These are phyloP conservation scores for Conops quadrifasciatus DNA, from an alignment of 2,888 invertebrate genomes.

Conservation along the genomic window DNA sequence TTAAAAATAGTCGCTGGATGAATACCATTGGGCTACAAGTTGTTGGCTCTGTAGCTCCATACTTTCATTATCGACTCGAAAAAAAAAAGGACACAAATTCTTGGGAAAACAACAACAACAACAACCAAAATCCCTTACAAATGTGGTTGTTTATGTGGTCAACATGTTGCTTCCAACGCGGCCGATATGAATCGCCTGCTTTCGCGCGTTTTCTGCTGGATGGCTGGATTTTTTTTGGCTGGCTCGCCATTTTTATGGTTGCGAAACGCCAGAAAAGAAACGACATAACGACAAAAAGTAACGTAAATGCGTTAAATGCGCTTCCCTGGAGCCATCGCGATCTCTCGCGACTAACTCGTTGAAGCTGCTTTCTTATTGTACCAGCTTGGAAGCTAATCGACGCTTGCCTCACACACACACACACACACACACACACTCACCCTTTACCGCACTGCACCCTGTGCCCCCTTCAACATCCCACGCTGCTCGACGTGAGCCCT, in stretches of 20 bases:
- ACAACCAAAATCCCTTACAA: too few relatives aligned
- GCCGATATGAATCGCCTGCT: neutral
- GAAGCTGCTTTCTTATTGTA: neutral
- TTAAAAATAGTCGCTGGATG: too few relatives aligned
- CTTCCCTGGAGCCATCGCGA: neutral
- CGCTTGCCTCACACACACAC: neutral
- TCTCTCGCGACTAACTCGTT: neutral
- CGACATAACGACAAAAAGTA: neutral
- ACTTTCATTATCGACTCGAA: too few relatives aligned
- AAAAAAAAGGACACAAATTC: too few relatives aligned
- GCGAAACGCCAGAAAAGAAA: constrained; percentile 10
- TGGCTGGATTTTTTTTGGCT: too few relatives aligned
- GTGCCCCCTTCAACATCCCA: too few relatives aligned
- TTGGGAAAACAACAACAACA: too few relatives aligned
- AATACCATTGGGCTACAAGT: too few relatives aligned
- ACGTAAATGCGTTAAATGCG: neutral
- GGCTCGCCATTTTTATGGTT: constrained; percentile 14
- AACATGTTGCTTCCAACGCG: constrained; percentile 18
- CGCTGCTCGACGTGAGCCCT: too few relatives aligned
- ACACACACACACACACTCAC: constrained; percentile 13
- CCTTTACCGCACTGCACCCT: neutral
- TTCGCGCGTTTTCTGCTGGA: constrained; percentile 13
- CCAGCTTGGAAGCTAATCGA: constrained; percentile 15
- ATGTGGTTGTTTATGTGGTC: constrained; percentile 23
- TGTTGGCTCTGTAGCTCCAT: too few relatives aligned